Conservation (phyloP, 2,113 vertebrate species). For the Sinocyclocheilus anshuiensis region DNA sequence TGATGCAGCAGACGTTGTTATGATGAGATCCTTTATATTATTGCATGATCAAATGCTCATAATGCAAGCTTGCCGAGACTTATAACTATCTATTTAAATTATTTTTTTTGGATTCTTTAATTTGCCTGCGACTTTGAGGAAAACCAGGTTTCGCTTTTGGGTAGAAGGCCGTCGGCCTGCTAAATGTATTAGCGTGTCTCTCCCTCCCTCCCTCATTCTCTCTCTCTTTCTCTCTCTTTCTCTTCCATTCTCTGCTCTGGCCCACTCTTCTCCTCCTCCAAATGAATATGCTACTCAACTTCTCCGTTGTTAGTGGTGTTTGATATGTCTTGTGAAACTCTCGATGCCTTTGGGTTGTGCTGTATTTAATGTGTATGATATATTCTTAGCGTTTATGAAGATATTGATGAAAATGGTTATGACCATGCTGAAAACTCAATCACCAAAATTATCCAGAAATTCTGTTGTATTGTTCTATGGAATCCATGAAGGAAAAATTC, state of each 20-base stretch:
- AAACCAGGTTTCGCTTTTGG: constrained; percentile 47
- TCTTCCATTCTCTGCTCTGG: constrained; percentile 48
- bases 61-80: constrained; percentile 46
- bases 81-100: constrained; percentile 35
- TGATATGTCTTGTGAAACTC: constrained; percentile 62
- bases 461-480: constrained; percentile 63
- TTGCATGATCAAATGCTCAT: constrained; percentile 54
- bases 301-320: constrained; percentile 62
- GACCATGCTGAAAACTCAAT: constrained; percentile 57
- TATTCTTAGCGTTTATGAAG: constrained; percentile 62
- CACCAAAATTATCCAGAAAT: constrained; percentile 56
- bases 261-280: constrained; percentile 34
- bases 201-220: constrained; percentile 1
- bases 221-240: background rate
- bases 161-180: constrained; percentile 44
- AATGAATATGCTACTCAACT: constrained; percentile 61
- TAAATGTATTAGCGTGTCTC: constrained; percentile 30
- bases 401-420: constrained; percentile 59
- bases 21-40: constrained; percentile 50
- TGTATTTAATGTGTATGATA: constrained; percentile 64
- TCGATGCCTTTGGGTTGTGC: constrained; percentile 64
- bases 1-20: constrained; percentile 38
- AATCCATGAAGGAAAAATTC: constrained; percentile 55
- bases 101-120: constrained; percentile 36
- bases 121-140: constrained; percentile 33